Evolutionary conservation across 2,797 vertebrate species (phyloP).

Genomic region (Trachops cirrhosus): DNA sequence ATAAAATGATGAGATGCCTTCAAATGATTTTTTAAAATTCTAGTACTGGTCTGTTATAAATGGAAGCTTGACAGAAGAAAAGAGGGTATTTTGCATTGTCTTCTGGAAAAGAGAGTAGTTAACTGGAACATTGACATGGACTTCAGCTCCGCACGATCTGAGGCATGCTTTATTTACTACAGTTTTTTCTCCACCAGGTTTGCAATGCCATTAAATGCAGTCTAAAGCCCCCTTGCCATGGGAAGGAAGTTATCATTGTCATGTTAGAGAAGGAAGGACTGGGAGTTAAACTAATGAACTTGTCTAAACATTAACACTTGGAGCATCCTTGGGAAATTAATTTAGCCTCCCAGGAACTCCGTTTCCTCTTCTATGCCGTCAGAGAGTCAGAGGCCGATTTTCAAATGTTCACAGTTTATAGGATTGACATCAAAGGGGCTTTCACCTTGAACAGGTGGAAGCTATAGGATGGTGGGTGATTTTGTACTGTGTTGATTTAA

Average conservation of each 20-base stretch:
- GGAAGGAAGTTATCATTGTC: background rate
- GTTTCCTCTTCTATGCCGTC: background rate
- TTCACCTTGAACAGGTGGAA: background rate
- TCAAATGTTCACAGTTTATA: background rate
- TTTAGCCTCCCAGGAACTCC: background rate
- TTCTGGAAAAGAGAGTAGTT: background rate
- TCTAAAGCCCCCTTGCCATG: background rate
- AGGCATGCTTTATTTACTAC: background rate
- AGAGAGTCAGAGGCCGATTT: background rate
- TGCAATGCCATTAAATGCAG: background rate
- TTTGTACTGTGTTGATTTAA: background rate
- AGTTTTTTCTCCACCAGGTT: background rate
- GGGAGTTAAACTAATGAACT: background rate
- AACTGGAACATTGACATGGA: background rate
- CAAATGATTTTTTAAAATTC: constrained; percentile 51
- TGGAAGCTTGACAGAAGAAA: background rate
- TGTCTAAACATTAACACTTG: background rate
- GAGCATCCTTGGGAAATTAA: background rate
- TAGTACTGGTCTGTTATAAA: constrained; percentile 21
- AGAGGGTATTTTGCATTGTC: constrained; percentile 15
- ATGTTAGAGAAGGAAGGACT: background rate
- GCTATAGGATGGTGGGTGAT: background rate
- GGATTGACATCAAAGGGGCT: background rate
- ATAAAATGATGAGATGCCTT: constrained; percentile 45
- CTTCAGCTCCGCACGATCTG: background rate